Evolutionary conservation across 2,797 vertebrate genomes (phyloP).

Genomic region (Sebastiscus albofasciatus): DNA sequence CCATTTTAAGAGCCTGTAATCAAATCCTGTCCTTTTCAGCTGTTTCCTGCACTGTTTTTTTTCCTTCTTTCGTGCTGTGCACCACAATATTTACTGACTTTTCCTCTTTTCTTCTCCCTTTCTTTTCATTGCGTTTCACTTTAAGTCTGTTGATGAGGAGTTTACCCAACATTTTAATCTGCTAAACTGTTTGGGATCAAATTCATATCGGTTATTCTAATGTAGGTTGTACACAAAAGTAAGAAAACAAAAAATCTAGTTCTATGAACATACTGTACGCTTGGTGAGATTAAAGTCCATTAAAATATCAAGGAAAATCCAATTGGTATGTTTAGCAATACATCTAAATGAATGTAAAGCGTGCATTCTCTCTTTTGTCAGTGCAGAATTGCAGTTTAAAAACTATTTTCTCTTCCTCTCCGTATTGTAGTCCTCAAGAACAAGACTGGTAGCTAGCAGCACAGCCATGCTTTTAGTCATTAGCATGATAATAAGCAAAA

Average conservation of each 20-base stretch:
- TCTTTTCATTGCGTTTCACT: not conserved
- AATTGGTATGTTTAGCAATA: too few species aligned
- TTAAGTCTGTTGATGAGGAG: not conserved
- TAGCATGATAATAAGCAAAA: too few species aligned
- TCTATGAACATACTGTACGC: not conserved
- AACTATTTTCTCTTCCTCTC: too few species aligned
- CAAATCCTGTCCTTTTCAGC: slow-evolving; percentile 49
- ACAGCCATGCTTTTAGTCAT: too few species aligned
- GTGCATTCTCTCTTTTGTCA: too few species aligned
- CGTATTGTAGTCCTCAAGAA: too few species aligned
- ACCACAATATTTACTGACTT: not conserved
- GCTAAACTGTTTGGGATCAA: not conserved
- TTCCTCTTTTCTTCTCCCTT: not conserved
- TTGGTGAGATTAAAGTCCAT: too few species aligned
- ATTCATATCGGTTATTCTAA: not conserved
- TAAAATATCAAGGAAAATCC: too few species aligned
- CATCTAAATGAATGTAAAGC: fast-evolving
- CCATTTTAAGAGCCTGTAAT: slow-evolving; percentile 57
- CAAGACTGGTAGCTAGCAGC: too few species aligned
- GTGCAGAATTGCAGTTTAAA: too few species aligned
- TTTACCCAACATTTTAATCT: not conserved
- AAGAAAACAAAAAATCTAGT: not conserved
- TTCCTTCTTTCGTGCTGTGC: not conserved
- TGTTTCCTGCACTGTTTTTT: not conserved
- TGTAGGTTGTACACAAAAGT: not conserved